Evolutionary conservation across 2,113 vertebrate genomes (phyloP).

Genomic region (Typhlomys cinereus): DNA sequence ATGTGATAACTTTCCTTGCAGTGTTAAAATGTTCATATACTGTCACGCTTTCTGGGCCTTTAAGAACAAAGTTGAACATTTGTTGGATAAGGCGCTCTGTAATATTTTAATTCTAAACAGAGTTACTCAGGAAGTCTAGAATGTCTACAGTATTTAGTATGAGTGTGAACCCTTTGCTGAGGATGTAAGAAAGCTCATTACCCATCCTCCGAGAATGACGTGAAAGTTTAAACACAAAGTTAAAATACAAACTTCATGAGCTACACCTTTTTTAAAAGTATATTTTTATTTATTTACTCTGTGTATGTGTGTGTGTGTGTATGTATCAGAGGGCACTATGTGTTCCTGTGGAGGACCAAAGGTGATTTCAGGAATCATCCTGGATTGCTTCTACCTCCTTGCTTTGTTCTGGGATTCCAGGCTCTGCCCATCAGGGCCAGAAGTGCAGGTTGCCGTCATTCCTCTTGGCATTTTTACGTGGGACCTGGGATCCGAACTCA

Average conservation of each 20-base stretch:
- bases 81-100: constrained; percentile 71
- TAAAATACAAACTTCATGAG: neutral
- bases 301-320: too few species aligned
- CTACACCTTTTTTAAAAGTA: neutral
- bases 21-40: neutral
- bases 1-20: neutral
- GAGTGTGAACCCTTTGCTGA: constrained; percentile 2
- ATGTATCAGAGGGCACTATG: too few species aligned
- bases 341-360: too few species aligned
- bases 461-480: too few species aligned
- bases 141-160: neutral
- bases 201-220: neutral
- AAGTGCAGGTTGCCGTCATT: too few species aligned
- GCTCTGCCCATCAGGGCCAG: too few species aligned
- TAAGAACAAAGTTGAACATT: constrained; percentile 75
- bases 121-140: constrained; percentile 68
- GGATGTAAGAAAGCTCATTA: neutral
- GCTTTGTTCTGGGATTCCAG: too few species aligned
- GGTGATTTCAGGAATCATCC: too few species aligned
- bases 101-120: constrained; percentile 76
- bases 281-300: too few species aligned
- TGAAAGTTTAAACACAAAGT: neutral
- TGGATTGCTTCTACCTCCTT: too few species aligned
- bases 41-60: neutral
- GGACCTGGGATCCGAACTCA: too few species aligned